phyloP scores from a whole-genome alignment of 2,888 invertebrate species.

The Caenorhabditis uteleia region DNA sequence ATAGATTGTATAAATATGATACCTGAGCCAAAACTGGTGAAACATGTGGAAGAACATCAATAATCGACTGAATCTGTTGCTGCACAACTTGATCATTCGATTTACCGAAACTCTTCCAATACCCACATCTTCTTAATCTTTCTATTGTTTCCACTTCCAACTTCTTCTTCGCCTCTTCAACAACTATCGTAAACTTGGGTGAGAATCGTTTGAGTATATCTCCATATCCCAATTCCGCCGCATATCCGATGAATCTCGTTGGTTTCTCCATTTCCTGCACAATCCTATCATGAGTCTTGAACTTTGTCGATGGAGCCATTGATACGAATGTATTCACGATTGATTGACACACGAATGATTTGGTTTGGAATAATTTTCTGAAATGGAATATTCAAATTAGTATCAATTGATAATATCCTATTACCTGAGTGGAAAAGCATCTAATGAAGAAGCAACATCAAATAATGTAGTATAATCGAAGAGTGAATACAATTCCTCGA shows the following conservation, averaged over 20 bases:
- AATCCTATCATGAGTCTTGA: conserved; percentile 14
- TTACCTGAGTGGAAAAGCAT: conserved; percentile 27
- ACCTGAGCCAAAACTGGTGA: conserved; percentile 26
- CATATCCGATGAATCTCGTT: conserved; percentile 25
- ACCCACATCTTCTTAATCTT: conserved; percentile 18
- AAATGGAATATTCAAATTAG: no score
- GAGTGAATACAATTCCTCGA: conserved; percentile 8
- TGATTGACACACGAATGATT: no score
- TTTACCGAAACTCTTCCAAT: conserved; percentile 18
- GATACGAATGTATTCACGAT: no score
- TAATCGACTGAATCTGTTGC: conserved; percentile 16
- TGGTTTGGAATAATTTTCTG: no score
- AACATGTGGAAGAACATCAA: conserved; percentile 21
- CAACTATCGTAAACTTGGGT: no score
- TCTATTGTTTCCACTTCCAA: conserved; percentile 22
- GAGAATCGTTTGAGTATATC: conserved; percentile 5
- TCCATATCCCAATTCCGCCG: conserved; percentile 11
- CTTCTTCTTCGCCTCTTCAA: conserved; percentile 12
- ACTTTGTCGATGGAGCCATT: no score
- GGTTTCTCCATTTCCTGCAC: conserved; percentile 19
- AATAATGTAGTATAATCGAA: conserved; percentile 26
- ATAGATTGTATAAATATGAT: no score
- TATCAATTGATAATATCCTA: no score
- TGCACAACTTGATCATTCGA: conserved; percentile 10
- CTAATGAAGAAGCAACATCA: conserved; percentile 23